Conservation (phyloP, 2,888 invertebrate genomes). For the Phyllotreta striolata region DNA sequence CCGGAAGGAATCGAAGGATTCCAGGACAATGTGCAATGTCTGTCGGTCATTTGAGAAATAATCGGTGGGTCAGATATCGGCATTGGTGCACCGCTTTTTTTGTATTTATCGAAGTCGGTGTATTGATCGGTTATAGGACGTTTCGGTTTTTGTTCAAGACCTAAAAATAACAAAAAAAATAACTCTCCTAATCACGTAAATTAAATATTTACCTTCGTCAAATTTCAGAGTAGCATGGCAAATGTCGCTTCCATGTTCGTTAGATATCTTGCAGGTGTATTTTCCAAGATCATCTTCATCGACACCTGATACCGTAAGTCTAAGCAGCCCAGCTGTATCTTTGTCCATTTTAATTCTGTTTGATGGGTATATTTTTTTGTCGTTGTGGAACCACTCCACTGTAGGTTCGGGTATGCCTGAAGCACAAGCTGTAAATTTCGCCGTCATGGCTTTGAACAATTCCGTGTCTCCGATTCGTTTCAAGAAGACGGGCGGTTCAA, state of each 20-base stretch:
- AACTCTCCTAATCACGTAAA: not conserved
- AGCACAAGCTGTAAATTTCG: conserved; percentile 92
- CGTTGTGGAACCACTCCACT: conserved; percentile 86
- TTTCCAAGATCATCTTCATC: conserved; percentile 83
- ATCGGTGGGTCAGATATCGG: conserved; percentile 91
- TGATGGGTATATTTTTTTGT: conserved; percentile 79
- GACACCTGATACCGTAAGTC: conserved; percentile 81
- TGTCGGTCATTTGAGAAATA: conserved; percentile 91
- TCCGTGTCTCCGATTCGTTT: conserved; percentile 91
- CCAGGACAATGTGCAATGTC: conserved; percentile 90
- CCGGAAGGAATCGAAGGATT: conserved; percentile 89
- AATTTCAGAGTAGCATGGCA: conserved; percentile 83
- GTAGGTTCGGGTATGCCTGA: conserved; percentile 88
- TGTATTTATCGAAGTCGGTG: conserved; percentile 83
- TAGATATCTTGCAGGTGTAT: conserved; percentile 83
- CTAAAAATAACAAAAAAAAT: conserved; percentile 32
- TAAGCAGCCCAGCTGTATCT: conserved; percentile 82
- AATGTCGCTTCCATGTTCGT: conserved; percentile 83
- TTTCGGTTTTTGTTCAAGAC: conserved; percentile 71
- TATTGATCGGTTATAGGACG: conserved; percentile 80
- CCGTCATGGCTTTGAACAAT: conserved; percentile 85
- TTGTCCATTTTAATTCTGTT: conserved; percentile 84
- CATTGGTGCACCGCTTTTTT: conserved; percentile 83
- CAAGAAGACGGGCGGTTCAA: conserved; percentile 86
- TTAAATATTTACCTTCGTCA: conserved; percentile 60